phyloP scores from a whole-genome alignment of 2,888 invertebrate genomes.

The Augochlorella aurata region DNA sequence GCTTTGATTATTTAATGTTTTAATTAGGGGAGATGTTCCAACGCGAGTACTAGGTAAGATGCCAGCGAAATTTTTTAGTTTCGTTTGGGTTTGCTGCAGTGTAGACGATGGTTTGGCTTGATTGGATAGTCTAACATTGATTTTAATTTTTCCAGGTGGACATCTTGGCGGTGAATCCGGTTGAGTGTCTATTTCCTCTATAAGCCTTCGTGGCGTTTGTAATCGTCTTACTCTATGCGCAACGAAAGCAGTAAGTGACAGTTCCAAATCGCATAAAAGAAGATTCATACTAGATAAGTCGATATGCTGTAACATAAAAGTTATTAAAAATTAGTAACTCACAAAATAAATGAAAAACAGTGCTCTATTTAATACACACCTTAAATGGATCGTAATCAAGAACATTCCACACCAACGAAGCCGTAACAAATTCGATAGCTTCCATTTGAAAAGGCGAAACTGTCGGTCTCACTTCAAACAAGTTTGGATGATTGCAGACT shows the following conservation, averaged over 20 bases:
- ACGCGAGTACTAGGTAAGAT: conserved; percentile 78
- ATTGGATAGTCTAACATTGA: conserved; percentile 83
- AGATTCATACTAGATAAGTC: conserved; percentile 87
- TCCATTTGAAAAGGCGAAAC: conserved; percentile 96
- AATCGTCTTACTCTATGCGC: conserved; percentile 91
- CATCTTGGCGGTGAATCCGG: conserved; percentile 86
- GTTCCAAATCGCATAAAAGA: conserved; percentile 86
- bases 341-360: not conserved
- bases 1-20: conserved; percentile 74
- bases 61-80: conserved; percentile 77
- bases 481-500: conserved; percentile 98
- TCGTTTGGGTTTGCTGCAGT: conserved; percentile 70
- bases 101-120: conserved; percentile 74
- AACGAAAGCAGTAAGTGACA: conserved; percentile 90
- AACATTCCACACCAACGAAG: conserved; percentile 88
- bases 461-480: conserved; percentile 98
- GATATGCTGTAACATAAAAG: conserved; percentile 84
- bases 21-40: conserved; percentile 81
- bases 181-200: conserved; percentile 87
- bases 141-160: conserved; percentile 86
- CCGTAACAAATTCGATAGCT: conserved; percentile 87
- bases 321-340: not conserved
- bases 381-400: conserved; percentile 89
- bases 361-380: conserved; percentile 81
- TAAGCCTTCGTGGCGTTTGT: conserved; percentile 87